Evolutionary conservation across 2,113 vertebrate species (phyloP).

Genomic region (Xiphias gladius): DNA sequence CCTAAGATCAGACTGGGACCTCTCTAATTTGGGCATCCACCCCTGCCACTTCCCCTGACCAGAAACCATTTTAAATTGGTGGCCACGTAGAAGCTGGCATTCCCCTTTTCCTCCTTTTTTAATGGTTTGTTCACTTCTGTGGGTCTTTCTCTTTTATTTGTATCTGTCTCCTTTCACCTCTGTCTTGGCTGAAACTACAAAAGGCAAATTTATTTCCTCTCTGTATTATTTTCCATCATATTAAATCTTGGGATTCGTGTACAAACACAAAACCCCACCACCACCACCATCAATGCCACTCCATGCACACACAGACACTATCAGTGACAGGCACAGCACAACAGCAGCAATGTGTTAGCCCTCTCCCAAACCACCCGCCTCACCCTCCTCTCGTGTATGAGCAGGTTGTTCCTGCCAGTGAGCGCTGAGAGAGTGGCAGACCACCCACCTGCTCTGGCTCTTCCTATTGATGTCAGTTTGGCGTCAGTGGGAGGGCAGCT

Average conservation of each 20-base stretch:
- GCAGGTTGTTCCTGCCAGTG: slow-evolving; percentile 67
- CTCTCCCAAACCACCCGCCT: too few relatives aligned
- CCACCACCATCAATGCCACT: slow-evolving; percentile 32
- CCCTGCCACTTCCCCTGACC: slow-evolving; percentile 82
- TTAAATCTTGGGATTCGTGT: slow-evolving; percentile 47
- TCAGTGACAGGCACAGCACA: slow-evolving; percentile 64
- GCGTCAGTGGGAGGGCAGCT: slow-evolving; percentile 78
- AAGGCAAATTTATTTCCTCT: slow-evolving; percentile 57
- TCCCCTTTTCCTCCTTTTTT: slow-evolving; percentile 72
- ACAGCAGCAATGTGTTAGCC: slow-evolving; percentile 33
- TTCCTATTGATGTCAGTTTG: slow-evolving; percentile 72
- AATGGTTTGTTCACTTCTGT: slow-evolving; percentile 67
- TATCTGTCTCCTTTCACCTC: slow-evolving; percentile 62
- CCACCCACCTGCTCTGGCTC: slow-evolving; percentile 80
- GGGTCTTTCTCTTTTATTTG: slow-evolving; percentile 47
- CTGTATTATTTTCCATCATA: slow-evolving; percentile 59
- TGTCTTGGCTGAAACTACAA: slow-evolving; percentile 58
- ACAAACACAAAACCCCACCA: slow-evolving; percentile 40
- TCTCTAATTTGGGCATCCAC: slow-evolving; percentile 83
- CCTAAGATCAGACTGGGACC: slow-evolving; percentile 69
- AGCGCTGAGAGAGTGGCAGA: slow-evolving; percentile 73
- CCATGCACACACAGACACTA: slow-evolving; percentile 37
- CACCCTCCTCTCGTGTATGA: too few relatives aligned
- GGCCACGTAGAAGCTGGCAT: slow-evolving; percentile 75
- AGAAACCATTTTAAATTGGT: slow-evolving; percentile 81